A percentile compares a stretch with the other conserved stretches of the same genome.
phyloP scores from a whole-genome alignment of 1,140 invertebrate genomes.

The Campoletis sonorensis region DNA sequence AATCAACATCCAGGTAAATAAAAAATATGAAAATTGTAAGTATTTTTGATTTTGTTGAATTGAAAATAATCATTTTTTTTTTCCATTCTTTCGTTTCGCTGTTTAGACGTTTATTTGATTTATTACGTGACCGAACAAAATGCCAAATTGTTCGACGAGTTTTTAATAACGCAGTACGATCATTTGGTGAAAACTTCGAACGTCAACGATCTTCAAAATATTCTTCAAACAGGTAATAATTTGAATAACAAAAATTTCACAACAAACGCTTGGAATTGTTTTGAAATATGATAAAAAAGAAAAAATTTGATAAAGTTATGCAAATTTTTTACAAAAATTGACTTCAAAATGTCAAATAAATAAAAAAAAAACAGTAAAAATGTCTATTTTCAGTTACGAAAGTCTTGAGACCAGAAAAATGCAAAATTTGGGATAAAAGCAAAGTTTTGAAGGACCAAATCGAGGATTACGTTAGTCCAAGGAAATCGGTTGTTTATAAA shows the following conservation, averaged over 20 bases:
- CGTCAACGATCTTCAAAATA: conserved; percentile 54
- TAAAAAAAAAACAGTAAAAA: background rate
- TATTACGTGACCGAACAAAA: conserved; percentile 60
- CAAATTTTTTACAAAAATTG: background rate
- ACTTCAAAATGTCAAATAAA: background rate
- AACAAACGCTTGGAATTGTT: too few relatives aligned
- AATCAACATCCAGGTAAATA: conserved; percentile 60
- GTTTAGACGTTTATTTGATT: conserved; percentile 62
- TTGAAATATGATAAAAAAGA: background rate
- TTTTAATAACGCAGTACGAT: conserved; percentile 61
- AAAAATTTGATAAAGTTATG: background rate
- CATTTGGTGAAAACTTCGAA: conserved; percentile 55
- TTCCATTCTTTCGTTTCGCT: background rate
- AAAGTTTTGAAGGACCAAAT: conserved; percentile 52
- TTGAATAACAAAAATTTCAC: too few relatives aligned
- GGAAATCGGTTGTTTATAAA: conserved; percentile 57
- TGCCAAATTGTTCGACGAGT: conserved; percentile 50
- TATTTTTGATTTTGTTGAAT: background rate
- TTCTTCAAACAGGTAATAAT: conserved; percentile 56
- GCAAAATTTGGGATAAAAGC: conserved; percentile 36
- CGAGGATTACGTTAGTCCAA: conserved; percentile 62
- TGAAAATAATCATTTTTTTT: conserved; percentile 30
- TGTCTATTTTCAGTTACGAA: conserved; percentile 57
- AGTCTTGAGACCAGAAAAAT: conserved; percentile 54
- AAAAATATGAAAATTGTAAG: conserved; percentile 3